Percentiles rank a stretch among this genome's conserved stretches.
phyloP scores from a whole-genome alignment of 2,888 invertebrate genomes.

The Oscheius onirici region DNA sequence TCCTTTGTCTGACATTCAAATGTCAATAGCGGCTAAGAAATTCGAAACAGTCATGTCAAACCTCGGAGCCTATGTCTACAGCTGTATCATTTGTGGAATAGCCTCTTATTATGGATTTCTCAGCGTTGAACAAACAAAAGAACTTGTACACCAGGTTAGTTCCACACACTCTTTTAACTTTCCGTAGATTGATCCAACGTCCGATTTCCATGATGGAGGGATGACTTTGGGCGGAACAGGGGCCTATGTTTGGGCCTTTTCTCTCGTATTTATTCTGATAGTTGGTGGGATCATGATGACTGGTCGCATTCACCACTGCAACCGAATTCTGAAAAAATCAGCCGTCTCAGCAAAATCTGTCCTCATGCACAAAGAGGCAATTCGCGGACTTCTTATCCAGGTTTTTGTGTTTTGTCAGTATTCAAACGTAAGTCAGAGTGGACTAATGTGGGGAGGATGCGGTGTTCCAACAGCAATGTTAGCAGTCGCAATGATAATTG shows the following conservation, averaged over 20 bases:
- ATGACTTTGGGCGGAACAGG: not conserved
- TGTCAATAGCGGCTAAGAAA: not conserved
- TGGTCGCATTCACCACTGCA: not conserved
- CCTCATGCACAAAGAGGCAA: not conserved
- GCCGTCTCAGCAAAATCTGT: not conserved
- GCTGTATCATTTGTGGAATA: not conserved
- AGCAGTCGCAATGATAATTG: not conserved
- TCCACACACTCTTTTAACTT: not conserved
- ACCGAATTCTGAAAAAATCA: not conserved
- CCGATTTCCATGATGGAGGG: not conserved
- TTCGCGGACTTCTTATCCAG: not conserved
- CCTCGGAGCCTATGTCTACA: not conserved
- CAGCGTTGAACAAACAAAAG: not conserved
- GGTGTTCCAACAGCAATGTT: not conserved
- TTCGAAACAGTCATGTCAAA: not conserved
- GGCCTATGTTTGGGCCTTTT: not conserved
- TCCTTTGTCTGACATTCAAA: not conserved
- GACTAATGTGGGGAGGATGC: constrained; percentile 13
- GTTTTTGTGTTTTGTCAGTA: not conserved
- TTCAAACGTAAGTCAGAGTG: not conserved
- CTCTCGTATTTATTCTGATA: not conserved
- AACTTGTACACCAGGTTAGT: not conserved
- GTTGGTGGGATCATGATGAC: not conserved
- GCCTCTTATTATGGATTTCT: not conserved
- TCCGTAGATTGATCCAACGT: not conserved